Base-by-base conservation (phyloP, 1,140 invertebrate species). In the Samia ricini region DNA sequence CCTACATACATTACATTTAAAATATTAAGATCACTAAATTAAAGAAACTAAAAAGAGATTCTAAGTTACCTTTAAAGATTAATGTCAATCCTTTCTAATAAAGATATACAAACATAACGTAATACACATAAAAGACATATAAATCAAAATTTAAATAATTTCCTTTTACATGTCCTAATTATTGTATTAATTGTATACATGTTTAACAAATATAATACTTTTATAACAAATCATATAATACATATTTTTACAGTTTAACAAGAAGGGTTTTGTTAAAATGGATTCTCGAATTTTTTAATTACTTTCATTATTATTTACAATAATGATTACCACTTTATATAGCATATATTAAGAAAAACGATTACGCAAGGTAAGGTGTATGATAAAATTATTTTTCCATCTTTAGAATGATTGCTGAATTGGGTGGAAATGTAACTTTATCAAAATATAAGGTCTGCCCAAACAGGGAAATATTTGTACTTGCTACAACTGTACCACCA, bases 401-500 rank as follows among this genome's bases (percentile, higher is more conserved):
- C 80, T 94, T 94, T 50, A 95, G 92, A 57, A 95, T 81, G 61
- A 94, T 89, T 20, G 92, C 94, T 75, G 94, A 93, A 61, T 92
- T 92, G 2, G 94, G 91, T 21, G 83, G 77, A 71, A 95, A 91
- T 20, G 77, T 85, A 23, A 96, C 88, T 66, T 93, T 81, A 62
- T 94, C 93, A 72, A 96, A 96, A 59, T 92, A 94, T 49, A 95
- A 85, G 60, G 93, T 92, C 66, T 92, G 89, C 54, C 93, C 91
- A 60, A 92, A 74, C 68, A 92, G 91, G 57, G 92, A 90, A 1
- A 76, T 75, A 63, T 91, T 88, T 0, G 93, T 93, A 22, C 92
- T 93, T 29, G 94, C 92, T 33, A 96, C 91, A 19, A 95, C 92
- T n/a, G 92, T 91, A 2, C 95, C 95, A 55, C 94, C 94, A 70